phyloP scores from a whole-genome alignment of 2,888 invertebrate genomes.

The Orchesellides sinensis region DNA sequence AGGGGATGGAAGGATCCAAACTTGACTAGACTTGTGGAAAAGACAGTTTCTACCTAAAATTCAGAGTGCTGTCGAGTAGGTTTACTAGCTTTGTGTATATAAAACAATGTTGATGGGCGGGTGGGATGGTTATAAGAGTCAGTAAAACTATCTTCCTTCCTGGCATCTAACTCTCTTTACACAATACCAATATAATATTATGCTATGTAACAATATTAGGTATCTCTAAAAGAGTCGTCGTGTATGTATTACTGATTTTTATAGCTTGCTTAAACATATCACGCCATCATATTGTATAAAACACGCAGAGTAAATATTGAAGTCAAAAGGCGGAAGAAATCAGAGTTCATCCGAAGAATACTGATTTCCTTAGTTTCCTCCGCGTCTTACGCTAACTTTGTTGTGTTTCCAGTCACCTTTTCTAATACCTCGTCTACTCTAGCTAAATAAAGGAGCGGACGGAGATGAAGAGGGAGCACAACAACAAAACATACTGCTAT shows the following conservation, averaged over 20 bases:
- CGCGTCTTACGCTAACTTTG: conserved; percentile 9
- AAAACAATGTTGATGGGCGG: conserved; percentile 51
- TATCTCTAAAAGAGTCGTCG: no score
- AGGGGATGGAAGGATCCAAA: conserved; percentile 13
- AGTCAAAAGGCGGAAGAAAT: conserved; percentile 72
- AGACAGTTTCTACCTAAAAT: conserved; percentile 45
- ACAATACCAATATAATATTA: no score
- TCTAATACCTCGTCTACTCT: background rate
- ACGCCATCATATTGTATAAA: conserved; percentile 32
- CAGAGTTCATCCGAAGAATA: conserved; percentile 68
- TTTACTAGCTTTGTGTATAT: background rate
- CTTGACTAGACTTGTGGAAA: conserved; percentile 38
- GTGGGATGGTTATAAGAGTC: no score
- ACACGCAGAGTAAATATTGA: conserved; percentile 56
- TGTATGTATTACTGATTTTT: no score
- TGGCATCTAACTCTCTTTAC: no score
- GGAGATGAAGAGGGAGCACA: no score
- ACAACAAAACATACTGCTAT: no score
- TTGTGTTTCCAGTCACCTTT: background rate
- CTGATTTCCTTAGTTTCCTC: conserved; percentile 54
- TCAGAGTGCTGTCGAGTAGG: background rate
- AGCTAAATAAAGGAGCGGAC: background rate
- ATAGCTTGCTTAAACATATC: background rate
- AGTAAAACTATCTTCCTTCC: no score
- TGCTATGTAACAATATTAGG: no score